These are phyloP conservation scores for Drosophila nasuta DNA, from an alignment of 1,140 invertebrate genomes.

Conservation along the genomic window DNA sequence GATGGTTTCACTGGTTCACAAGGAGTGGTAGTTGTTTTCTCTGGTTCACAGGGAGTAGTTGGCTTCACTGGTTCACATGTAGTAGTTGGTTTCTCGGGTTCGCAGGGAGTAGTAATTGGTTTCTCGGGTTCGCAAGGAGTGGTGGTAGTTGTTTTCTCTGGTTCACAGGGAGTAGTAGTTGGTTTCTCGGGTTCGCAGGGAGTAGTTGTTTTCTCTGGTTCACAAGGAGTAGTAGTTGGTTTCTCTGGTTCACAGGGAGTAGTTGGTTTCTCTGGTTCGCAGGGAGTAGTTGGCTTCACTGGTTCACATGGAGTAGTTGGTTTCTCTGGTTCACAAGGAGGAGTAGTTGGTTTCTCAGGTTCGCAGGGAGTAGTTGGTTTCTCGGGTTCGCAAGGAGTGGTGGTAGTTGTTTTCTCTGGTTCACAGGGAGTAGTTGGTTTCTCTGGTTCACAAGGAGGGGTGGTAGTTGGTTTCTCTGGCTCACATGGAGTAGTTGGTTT, in stretches of 20 bases:
- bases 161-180: background rate
- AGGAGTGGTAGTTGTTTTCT: no score
- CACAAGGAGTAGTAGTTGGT: no score
- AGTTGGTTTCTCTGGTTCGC: background rate
- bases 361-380: no score
- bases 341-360: background rate
- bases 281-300: no score
- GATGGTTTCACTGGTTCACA: background rate
- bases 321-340: background rate
- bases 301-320: no score
- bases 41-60: background rate
- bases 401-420: constrained; percentile 7
- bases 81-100: background rate
- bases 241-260: background rate
- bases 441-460: background rate
- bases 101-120: background rate
- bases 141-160: background rate
- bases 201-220: no score
- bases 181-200: background rate
- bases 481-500: background rate
- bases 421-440: constrained; percentile 3
- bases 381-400: background rate
- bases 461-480: constrained; percentile 11
- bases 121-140: background rate
- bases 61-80: background rate